Percentiles rank a stretch among this genome's conserved stretches.
These are phyloP conservation scores for Pelagia noctiluca DNA, from an alignment of 30 jellyfish, hydroid and myxozoan species.

Conservation along the genomic window DNA sequence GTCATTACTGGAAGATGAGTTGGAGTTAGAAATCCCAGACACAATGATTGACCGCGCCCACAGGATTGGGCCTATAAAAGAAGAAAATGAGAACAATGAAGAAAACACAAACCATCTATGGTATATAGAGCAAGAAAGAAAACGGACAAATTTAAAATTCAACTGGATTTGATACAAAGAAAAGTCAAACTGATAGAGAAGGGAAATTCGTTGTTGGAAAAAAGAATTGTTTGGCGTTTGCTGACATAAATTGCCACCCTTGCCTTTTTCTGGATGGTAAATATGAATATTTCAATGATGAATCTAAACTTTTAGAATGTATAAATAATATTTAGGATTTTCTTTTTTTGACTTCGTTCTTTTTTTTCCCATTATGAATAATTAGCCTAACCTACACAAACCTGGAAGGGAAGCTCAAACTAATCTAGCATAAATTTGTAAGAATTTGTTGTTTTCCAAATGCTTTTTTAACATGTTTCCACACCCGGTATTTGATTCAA, in stretches of 20 bases:
- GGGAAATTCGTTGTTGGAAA: slow-evolving; percentile 12
- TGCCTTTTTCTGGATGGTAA: too few species aligned
- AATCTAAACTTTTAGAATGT: too few species aligned
- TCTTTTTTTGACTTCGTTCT: too few species aligned
- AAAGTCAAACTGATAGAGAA: slow-evolving; percentile 6
- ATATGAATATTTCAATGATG: too few species aligned
- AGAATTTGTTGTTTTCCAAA: too few species aligned
- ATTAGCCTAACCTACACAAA: too few species aligned
- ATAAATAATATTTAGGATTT: too few species aligned
- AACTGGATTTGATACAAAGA: background rate
- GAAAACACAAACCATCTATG: background rate
- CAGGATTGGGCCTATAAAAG: slow-evolving; percentile 2
- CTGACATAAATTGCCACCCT: slow-evolving; percentile 17
- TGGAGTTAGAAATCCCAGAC: slow-evolving; percentile 7
- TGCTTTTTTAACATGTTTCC: too few species aligned
- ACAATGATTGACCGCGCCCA: slow-evolving; percentile 5
- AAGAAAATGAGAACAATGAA: background rate
- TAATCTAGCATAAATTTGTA: too few species aligned
- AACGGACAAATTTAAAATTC: slow-evolving; percentile 5
- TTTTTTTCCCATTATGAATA: too few species aligned
- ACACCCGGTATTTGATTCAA: too few species aligned
- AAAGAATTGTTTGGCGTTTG: slow-evolving; percentile 10
- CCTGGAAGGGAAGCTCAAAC: too few species aligned
- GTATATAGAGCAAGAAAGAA: slow-evolving; percentile 19
- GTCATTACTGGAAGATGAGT: background rate